Percentiles rank a stretch among this genome's conserved stretches.
These are phyloP conservation scores for Dryoscopus gambensis DNA, from an alignment of 2,113 vertebrate species.

Conservation along the genomic window DNA sequence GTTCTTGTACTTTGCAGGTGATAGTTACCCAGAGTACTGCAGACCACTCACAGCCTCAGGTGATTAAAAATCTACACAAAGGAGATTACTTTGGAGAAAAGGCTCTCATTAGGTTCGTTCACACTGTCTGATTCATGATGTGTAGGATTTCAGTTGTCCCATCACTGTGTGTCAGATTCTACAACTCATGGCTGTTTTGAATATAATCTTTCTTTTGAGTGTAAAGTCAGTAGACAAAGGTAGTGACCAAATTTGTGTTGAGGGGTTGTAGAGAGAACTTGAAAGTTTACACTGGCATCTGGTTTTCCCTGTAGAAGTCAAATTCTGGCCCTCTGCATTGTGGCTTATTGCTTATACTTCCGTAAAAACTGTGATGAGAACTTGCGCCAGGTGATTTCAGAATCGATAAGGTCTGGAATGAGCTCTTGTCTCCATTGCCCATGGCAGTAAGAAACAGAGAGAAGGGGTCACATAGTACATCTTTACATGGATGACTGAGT, in stretches of 20 bases:
- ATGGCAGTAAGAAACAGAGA: neutral
- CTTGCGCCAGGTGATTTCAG: neutral
- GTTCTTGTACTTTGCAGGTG: conserved; percentile 71
- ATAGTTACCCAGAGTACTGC: conserved; percentile 87
- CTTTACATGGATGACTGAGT: neutral
- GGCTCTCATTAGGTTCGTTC: conserved; percentile 86
- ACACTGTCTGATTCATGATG: neutral
- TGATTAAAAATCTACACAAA: conserved; percentile 88
- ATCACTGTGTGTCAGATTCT: neutral
- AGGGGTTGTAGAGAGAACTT: neutral
- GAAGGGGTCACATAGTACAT: neutral
- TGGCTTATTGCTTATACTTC: neutral
- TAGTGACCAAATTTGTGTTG: neutral
- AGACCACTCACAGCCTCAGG: conserved; percentile 78
- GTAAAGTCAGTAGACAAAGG: neutral
- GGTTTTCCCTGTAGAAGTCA: neutral
- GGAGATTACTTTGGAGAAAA: conserved; percentile 95
- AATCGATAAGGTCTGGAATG: neutral
- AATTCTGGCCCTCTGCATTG: neutral
- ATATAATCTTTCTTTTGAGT: neutral
- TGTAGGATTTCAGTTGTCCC: neutral
- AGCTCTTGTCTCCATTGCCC: neutral
- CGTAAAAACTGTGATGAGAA: neutral
- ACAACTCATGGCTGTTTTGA: neutral
- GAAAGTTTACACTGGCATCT: neutral